phyloP scores from a whole-genome alignment of 2,888 invertebrate genomes.

The Microctonus brassicae region DNA sequence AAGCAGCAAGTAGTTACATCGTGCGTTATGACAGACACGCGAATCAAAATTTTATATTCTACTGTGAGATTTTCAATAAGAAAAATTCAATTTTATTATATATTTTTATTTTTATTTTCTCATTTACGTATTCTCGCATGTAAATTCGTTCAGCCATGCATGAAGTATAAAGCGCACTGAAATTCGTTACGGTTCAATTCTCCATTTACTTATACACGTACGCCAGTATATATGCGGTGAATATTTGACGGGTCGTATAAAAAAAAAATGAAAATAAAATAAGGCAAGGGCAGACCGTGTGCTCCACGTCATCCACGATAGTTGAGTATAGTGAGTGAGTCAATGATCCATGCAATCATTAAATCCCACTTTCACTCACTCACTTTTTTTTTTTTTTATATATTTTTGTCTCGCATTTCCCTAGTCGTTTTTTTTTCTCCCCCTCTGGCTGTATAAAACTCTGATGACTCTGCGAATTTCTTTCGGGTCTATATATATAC shows the following conservation, averaged over 20 bases:
- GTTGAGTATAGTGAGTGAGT: conserved; percentile 4
- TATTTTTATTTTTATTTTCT: background rate
- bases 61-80: background rate
- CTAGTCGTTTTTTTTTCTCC: conserved; percentile 25
- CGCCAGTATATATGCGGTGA: background rate
- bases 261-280: conserved; percentile 15
- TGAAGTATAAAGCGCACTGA: conserved; percentile 1
- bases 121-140: background rate
- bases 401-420: conserved; percentile 35
- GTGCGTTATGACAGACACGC: background rate
- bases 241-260: conserved; percentile 28
- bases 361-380: conserved; percentile 27
- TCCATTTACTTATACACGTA: background rate
- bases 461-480: conserved; percentile 32
- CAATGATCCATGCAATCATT: conserved; percentile 34
- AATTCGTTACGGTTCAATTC: conserved; percentile 8
- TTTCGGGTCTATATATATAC: background rate
- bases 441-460: conserved; percentile 7
- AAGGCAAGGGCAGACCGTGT: conserved; percentile 10
- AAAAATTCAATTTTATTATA: background rate
- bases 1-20: background rate
- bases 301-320: conserved; percentile 13
- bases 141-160: conserved; percentile 10
- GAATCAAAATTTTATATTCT: background rate
- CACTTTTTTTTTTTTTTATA: conserved; percentile 29